These are phyloP conservation scores for Podarcis muralis DNA, from an alignment of 2,113 vertebrate genomes.

Conservation along the genomic window DNA sequence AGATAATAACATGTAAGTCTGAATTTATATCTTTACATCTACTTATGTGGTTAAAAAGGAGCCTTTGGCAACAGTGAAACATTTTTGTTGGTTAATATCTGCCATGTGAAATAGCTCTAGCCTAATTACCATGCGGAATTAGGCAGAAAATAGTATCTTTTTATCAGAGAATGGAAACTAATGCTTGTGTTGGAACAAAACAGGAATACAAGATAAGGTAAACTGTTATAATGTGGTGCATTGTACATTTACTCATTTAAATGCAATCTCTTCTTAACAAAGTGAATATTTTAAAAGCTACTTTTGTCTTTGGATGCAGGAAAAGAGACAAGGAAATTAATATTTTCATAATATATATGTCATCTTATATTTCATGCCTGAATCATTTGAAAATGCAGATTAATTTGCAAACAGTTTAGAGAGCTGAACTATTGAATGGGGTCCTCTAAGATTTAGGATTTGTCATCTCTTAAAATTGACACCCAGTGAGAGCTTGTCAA, in stretches of 20 bases:
- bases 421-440: slow-evolving; percentile 89
- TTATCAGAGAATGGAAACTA: slow-evolving; percentile 30
- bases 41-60: neutral
- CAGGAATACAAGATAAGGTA: slow-evolving; percentile 31
- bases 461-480: slow-evolving; percentile 96
- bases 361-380: slow-evolving; percentile 80
- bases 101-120: slow-evolving; percentile 13
- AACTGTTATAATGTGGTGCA: slow-evolving; percentile 44
- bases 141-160: slow-evolving; percentile 4
- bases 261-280: slow-evolving; percentile 60
- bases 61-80: slow-evolving; percentile 6
- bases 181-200: slow-evolving; percentile 22
- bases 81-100: neutral
- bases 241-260: slow-evolving; percentile 52
- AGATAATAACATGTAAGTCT: neutral
- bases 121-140: neutral
- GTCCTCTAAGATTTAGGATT: slow-evolving; percentile 92
- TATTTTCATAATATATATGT: slow-evolving; percentile 81
- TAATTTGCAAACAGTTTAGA: slow-evolving; percentile 90
- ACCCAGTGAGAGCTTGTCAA: slow-evolving; percentile 94
- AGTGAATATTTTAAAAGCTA: slow-evolving; percentile 68
- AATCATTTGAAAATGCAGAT: slow-evolving; percentile 95
- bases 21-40: neutral
- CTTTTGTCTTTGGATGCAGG: slow-evolving; percentile 65
- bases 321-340: slow-evolving; percentile 76